A percentile compares a stretch with the other conserved stretches of the same genome.
These are phyloP conservation scores for Rhogogaster chlorosoma DNA, from an alignment of 2,888 invertebrate species.

Conservation along the genomic window DNA sequence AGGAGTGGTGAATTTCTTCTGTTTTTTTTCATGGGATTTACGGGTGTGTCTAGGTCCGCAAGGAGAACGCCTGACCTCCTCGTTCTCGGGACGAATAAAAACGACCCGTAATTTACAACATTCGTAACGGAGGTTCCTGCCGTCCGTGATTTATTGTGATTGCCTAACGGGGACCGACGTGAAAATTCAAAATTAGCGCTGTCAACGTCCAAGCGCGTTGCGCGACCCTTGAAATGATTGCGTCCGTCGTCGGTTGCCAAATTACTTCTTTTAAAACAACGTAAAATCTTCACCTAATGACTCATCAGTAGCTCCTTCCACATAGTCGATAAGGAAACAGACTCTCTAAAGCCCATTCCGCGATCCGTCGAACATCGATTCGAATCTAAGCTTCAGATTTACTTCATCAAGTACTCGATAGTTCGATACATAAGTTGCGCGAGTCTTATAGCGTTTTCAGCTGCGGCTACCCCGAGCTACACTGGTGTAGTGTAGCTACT, in stretches of 20 bases:
- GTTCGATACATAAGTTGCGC: too few relatives aligned
- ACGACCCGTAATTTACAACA: constrained; percentile 67
- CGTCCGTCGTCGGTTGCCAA: constrained; percentile 28
- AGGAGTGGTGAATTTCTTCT: not conserved
- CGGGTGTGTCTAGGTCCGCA: not conserved
- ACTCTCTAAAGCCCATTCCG: not conserved
- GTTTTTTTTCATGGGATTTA: not conserved
- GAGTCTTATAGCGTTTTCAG: too few relatives aligned
- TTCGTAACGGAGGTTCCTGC: constrained; percentile 60
- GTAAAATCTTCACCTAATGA: not conserved
- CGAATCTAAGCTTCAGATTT: too few relatives aligned
- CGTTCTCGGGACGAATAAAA: constrained; percentile 46
- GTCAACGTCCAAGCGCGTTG: constrained; percentile 15
- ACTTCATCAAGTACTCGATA: too few relatives aligned
- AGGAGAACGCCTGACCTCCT: not conserved
- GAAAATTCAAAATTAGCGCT: constrained; percentile 63
- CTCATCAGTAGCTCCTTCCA: not conserved
- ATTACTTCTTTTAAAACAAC: constrained; percentile 21
- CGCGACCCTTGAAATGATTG: constrained; percentile 29
- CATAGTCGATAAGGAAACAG: not conserved
- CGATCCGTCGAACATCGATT: not conserved
- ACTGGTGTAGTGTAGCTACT: too few relatives aligned
- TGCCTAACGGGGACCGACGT: constrained; percentile 66
- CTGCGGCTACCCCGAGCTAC: too few relatives aligned
- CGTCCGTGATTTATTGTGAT: constrained; percentile 68